Percentiles rank a stretch among this genome's conserved stretches.
phyloP scores from a whole-genome alignment of 2,888 invertebrate genomes.

The Stenodema calcarata region DNA sequence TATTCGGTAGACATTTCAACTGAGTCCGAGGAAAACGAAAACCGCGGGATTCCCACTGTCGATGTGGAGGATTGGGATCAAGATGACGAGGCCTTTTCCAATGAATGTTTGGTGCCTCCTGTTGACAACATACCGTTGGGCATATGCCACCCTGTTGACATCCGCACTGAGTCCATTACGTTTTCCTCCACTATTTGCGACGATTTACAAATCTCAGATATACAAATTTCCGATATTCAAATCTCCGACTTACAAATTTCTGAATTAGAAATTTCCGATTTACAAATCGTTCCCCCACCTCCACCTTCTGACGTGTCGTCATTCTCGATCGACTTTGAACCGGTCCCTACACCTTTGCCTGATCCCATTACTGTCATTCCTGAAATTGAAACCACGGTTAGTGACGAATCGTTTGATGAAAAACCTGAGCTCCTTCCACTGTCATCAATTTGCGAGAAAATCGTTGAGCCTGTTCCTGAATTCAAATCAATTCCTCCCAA shows the following conservation, averaged over 20 bases:
- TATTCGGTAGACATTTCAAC: constrained; percentile 59
- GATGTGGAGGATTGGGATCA: constrained; percentile 56
- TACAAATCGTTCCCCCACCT: constrained; percentile 37
- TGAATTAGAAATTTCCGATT: background rate
- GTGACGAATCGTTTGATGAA: constrained; percentile 5
- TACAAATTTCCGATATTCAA: background rate
- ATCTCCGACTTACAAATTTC: background rate
- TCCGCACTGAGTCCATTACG: background rate
- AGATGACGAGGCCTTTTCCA: constrained; percentile 55
- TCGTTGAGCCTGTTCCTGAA: constrained; percentile 50
- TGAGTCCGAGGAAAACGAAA: constrained; percentile 55
- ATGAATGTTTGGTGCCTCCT: constrained; percentile 20
- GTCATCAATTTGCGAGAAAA: constrained; percentile 50
- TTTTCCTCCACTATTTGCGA: background rate
- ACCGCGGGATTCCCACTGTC: constrained; percentile 53
- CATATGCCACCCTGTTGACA: background rate
- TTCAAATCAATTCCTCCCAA: constrained; percentile 56
- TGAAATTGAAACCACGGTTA: constrained; percentile 26
- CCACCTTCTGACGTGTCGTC: background rate
- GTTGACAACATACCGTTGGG: background rate
- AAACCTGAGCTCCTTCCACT: constrained; percentile 46
- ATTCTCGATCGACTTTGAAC: background rate
- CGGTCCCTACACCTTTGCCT: background rate
- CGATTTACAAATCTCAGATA: background rate
- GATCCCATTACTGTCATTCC: background rate